Conservation (phyloP, 1,140 invertebrate species). For the Saccostrea cuccullata region DNA sequence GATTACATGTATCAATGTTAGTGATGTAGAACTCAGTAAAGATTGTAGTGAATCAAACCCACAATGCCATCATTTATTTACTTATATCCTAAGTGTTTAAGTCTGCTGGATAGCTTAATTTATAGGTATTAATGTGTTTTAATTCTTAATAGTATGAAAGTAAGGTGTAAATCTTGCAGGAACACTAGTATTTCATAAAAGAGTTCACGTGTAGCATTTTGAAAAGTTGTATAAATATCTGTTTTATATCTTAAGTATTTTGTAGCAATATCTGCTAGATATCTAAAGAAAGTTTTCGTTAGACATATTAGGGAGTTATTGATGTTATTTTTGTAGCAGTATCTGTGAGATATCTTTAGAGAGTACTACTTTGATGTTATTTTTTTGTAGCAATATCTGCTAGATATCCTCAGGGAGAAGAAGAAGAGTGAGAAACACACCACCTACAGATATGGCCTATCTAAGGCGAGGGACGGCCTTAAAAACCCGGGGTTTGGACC, state of each 20-base stretch:
- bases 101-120: no score
- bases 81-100: no score
- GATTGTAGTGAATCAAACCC: no score
- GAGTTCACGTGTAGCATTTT: no score
- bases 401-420: slow-evolving; percentile 34
- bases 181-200: no score
- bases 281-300: background rate
- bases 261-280: slow-evolving; percentile 34
- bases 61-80: no score
- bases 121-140: no score
- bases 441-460: background rate
- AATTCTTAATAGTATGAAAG: no score
- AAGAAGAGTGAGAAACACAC: slow-evolving; percentile 44
- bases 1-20: no score
- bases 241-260: background rate
- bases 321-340: background rate
- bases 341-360: background rate
- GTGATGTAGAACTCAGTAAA: no score
- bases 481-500: slow-evolving; percentile 51
- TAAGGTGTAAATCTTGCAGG: no score
- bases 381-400: slow-evolving; percentile 38
- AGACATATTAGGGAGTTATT: background rate
- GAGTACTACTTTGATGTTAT: no score
- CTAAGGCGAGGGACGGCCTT: slow-evolving; percentile 28
- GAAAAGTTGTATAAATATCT: background rate